A percentile compares a stretch with the other conserved stretches of the same genome.
Evolutionary conservation across 2,888 invertebrate species (phyloP).

Genomic region (Rhagonycha lutea): DNA sequence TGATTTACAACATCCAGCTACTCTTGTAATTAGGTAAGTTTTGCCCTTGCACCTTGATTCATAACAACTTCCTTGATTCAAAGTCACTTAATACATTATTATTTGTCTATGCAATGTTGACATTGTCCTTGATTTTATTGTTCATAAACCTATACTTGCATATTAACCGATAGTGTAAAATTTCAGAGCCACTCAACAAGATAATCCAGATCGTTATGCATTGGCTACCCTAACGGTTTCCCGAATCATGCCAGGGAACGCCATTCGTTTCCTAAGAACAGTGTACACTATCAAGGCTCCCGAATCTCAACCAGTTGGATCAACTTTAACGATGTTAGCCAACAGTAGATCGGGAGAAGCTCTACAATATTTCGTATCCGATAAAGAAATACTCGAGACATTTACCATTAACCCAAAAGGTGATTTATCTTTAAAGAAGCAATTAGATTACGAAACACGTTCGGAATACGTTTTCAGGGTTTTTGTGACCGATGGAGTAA

Average conservation of each 20-base stretch:
- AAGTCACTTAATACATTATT: too few species aligned
- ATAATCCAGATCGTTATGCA: constrained; percentile 88
- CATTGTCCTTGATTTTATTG: neutral
- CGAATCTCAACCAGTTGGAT: constrained; percentile 77
- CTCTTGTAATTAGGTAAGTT: constrained; percentile 46
- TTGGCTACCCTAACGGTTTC: constrained; percentile 78
- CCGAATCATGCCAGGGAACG: constrained; percentile 52
- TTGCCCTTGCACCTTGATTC: neutral
- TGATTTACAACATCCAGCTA: constrained; percentile 71
- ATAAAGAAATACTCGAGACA: constrained; percentile 72
- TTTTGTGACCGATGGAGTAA: constrained; percentile 78
- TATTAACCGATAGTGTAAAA: constrained; percentile 58
- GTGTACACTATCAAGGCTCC: constrained; percentile 72
- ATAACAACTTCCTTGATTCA: neutral
- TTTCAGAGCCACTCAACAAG: constrained; percentile 73
- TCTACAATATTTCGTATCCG: constrained; percentile 76
- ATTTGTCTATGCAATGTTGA: neutral
- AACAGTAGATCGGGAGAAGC: constrained; percentile 69
- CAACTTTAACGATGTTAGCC: constrained; percentile 71
- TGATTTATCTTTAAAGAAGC: constrained; percentile 74
- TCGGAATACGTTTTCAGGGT: constrained; percentile 77
- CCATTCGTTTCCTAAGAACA: constrained; percentile 69
- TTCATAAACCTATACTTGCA: neutral
- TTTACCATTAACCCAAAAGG: constrained; percentile 81
- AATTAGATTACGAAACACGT: constrained; percentile 78